These are phyloP conservation scores for Siniperca undulata DNA, from an alignment of 2,797 vertebrate genomes.

Conservation along the genomic window DNA sequence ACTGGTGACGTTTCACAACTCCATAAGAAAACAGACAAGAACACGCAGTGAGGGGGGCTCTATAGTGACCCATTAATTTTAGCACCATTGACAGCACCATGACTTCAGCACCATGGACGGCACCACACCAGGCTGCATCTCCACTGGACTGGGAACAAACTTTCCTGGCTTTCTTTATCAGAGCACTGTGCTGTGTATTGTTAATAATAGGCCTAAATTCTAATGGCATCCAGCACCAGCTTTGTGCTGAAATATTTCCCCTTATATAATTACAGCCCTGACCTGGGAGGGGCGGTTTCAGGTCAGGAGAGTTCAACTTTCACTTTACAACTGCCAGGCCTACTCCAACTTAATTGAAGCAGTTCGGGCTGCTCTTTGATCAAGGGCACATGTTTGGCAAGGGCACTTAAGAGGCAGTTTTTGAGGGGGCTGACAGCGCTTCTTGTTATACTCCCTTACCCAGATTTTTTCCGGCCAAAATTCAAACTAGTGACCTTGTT, in stretches of 20 bases:
- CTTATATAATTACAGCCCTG: constrained; percentile 26
- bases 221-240: not conserved
- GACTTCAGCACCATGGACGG: constrained; percentile 3
- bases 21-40: not conserved
- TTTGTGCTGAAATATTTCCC: not conserved
- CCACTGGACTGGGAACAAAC: not conserved
- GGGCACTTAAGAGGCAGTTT: constrained; percentile 12
- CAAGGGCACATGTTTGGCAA: constrained; percentile 52
- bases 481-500: constrained; percentile 62
- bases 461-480: constrained; percentile 41
- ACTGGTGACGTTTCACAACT: not conserved
- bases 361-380: constrained; percentile 38
- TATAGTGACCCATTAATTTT: not conserved
- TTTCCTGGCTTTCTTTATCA: not conserved
- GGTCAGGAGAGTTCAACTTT: constrained; percentile 7
- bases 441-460: constrained; percentile 36
- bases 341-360: constrained; percentile 4
- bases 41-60: not conserved
- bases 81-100: not conserved
- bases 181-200: not conserved
- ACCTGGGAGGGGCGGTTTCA: not conserved
- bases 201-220: constrained; percentile 4
- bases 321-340: not conserved
- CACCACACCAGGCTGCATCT: not conserved
- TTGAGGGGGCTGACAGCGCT: constrained; percentile 8